Base-by-base conservation (phyloP, 2,113 vertebrate genomes). In the Dicrurus megarhynchus region DNA sequence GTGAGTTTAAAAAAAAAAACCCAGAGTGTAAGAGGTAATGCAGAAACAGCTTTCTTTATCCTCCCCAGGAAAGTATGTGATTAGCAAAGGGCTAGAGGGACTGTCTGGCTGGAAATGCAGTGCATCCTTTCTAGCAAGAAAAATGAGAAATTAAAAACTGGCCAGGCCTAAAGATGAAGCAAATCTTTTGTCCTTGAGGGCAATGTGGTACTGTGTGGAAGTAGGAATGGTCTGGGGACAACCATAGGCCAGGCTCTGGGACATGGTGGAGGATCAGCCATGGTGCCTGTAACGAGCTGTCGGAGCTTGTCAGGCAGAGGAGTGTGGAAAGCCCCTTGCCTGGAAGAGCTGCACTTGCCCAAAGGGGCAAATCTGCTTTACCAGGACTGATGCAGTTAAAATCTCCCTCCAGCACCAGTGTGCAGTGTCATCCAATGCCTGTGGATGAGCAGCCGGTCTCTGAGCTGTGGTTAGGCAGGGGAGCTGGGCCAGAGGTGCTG, bases 201-300 rank as follows among this genome's bases (percentile, higher is more conserved):
- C 8, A 27, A 9, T 35, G 35, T 2, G 3, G 9, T 27, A 3
- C 22, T 33, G 18, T 60, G 74, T 42, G 27, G 33, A 8, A 60
- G 18, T 2, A 53, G 71, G 46, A 49, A 18, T 33, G 23, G 26
- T 44, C 24, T 88, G 70, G 47, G 53, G 24, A 28, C 6, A 65
- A 2, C 15, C 44, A n/a, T 13, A 44, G 22, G 35, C 30, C 32
- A 37, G 59, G 41, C 28, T 47, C 19, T 52, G 52, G 11, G 41
- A 23, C 1, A 0, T 2, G 6, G 39, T 27, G 17, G 32, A 52
- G 37, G 20, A 46, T 21, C 12, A 71, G 35, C 20, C 32, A 2
- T 0, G 0, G 46, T 56, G 73, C 67, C 39, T 1, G 3, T 32
- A 9, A 17, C 19, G 18, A n/a, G 26, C 50, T 11, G 15, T 53